phyloP scores from a whole-genome alignment of 2,888 invertebrate genomes.

The Ennomos erosarius region DNA sequence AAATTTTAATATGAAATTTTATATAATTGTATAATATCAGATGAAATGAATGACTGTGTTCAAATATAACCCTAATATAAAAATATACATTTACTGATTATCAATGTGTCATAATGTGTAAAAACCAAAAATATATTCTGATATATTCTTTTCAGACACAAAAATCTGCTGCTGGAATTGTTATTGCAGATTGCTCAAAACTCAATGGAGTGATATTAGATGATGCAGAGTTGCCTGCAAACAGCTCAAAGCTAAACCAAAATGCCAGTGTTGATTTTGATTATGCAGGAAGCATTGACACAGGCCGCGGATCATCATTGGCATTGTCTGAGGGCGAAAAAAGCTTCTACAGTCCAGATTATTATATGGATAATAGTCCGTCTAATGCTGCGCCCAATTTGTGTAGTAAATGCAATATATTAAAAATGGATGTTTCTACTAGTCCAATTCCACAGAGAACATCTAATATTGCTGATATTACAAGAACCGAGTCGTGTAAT shows the following conservation, averaged over 20 bases:
- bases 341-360: slow-evolving; percentile 67
- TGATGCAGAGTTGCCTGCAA: slow-evolving; percentile 1
- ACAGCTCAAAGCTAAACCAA: not conserved
- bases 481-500: slow-evolving; percentile 3
- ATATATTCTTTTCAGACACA: not conserved
- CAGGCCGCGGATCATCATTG: slow-evolving; percentile 74
- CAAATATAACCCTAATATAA: too few relatives aligned
- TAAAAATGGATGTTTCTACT: slow-evolving; percentile 22
- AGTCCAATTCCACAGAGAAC: slow-evolving; percentile 24
- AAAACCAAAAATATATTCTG: too few relatives aligned
- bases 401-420: slow-evolving; percentile 33
- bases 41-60: too few relatives aligned
- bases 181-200: not conserved
- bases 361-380: slow-evolving; percentile 53
- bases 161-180: not conserved
- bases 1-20: too few relatives aligned
- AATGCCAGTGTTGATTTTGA: slow-evolving; percentile 20
- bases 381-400: slow-evolving; percentile 41
- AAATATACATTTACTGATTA: too few relatives aligned
- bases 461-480: not conserved
- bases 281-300: slow-evolving; percentile 61
- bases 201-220: not conserved
- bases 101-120: too few relatives aligned
- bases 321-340: slow-evolving; percentile 70
- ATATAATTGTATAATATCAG: too few relatives aligned